phyloP scores from a whole-genome alignment of 2,797 vertebrate species.

The Synaphobranchus kaupii region DNA sequence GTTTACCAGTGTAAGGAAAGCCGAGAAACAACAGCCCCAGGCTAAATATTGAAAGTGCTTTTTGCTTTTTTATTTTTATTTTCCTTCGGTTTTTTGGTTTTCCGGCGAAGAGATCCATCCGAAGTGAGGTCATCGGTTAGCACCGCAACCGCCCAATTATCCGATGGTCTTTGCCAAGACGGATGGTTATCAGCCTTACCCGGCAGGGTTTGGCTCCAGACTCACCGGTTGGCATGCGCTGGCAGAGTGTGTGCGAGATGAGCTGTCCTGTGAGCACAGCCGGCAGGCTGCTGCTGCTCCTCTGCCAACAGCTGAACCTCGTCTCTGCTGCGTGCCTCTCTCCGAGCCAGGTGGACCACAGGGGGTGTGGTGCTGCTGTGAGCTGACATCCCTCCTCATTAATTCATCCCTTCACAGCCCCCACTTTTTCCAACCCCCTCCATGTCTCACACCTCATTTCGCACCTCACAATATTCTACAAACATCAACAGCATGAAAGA shows the following conservation, averaged over 20 bases:
- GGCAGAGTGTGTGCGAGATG: background rate
- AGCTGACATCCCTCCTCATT: background rate
- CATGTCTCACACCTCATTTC: background rate
- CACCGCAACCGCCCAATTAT: background rate
- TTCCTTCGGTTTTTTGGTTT: too few relatives aligned
- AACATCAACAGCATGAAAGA: background rate
- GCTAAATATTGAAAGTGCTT: background rate
- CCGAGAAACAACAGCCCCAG: background rate
- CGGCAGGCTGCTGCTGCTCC: background rate
- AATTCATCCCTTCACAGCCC: background rate
- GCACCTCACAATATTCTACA: background rate
- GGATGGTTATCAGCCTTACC: background rate
- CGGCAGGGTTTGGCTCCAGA: background rate
- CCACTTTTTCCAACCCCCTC: background rate
- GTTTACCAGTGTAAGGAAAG: background rate
- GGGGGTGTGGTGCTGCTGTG: background rate
- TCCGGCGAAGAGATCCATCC: background rate
- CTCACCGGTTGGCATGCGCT: background rate
- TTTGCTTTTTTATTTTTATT: background rate
- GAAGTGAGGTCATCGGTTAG: background rate
- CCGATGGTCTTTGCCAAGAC: background rate
- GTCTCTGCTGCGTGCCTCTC: background rate
- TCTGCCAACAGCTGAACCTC: background rate
- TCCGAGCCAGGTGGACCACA: background rate
- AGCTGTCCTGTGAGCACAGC: too few relatives aligned